Evolutionary conservation across 2,888 invertebrate genomes (phyloP), one percentile per base, ranked within the genome.

Genomic region (Andrena praecox): DNA sequence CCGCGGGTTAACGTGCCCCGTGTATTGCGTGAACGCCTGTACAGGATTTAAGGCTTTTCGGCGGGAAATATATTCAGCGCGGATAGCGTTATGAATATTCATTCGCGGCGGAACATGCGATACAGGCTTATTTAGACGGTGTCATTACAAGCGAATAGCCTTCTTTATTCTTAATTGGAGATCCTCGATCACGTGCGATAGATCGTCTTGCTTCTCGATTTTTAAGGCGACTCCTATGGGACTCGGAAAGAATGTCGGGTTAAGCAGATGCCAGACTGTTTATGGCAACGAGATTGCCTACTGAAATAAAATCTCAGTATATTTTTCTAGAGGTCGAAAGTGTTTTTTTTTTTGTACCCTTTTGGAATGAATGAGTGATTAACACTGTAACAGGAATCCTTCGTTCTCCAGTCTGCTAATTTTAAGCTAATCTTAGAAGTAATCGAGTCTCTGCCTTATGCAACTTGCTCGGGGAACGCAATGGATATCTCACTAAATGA

Each of bases 51-150:
- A 80, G 67, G 20, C 42, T 48, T 70, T 80, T 77, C 60, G 60
- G 3, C 42, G 12, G 7, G 42, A 20, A 35, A 48, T 48, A 67
- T 64, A 64, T 79, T 31, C 35, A 68, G n/a, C 3, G 24, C 52
- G 42, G n/a, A 56, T n/a, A 31, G 67, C 33, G 8, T 71, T 71
- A 79, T 78, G 71, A 79, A 80, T 80, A 80, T 80, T 80, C 66
- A 78, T 20, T 16, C 29, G 12, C n/a, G 62, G 29, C n/a, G 27
- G 48, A 35, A 71, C 79, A 59, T 12, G 6, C 16, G 78, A 67
- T 54, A 67, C 54, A 71, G 52, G 20, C 33, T 31, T 63, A 63
- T 48, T 78, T 8, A 16, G 42, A 70, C 52, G n/a, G 50, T 78
- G 52, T 60, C 62, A 62, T 67, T 62, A 54, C 31, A 10, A 48